A percentile compares a stretch with the other conserved stretches of the same genome.
Conservation (phyloP, 2,113 vertebrate species). For the Tapirus terrestris region DNA sequence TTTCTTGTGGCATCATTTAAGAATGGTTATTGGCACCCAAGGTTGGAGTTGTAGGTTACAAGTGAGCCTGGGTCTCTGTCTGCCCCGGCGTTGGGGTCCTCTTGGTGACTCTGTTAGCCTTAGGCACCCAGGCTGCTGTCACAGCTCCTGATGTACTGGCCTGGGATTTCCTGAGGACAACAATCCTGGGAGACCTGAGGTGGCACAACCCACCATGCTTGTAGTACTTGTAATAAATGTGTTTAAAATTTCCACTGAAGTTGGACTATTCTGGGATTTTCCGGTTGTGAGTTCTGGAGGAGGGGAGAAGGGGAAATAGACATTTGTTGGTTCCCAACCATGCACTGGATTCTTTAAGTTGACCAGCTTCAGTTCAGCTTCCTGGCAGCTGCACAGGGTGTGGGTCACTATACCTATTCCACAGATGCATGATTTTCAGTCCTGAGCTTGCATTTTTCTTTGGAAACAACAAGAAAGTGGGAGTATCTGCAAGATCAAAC, state of each 20-base stretch:
- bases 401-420: not conserved
- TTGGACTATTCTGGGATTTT: not conserved
- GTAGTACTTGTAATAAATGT: not conserved
- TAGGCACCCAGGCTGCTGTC: not conserved
- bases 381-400: not conserved
- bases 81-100: fast-evolving
- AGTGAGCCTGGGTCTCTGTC: not conserved
- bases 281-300: not conserved
- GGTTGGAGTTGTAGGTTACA: not conserved
- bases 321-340: not conserved
- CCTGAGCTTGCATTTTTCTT: not conserved
- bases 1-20: not conserved
- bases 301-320: too few species aligned
- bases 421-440: not conserved
- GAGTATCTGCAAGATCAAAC: not conserved
- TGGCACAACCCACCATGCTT: not conserved
- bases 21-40: not conserved
- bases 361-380: not conserved
- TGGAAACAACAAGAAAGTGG: not conserved
- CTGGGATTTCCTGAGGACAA: not conserved
- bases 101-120: not conserved
- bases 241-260: not conserved
- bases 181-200: not conserved
- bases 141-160: not conserved
- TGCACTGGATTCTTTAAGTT: not conserved